phyloP scores from a whole-genome alignment of 2,113 vertebrate species.

The Aleadryas rufinucha region DNA sequence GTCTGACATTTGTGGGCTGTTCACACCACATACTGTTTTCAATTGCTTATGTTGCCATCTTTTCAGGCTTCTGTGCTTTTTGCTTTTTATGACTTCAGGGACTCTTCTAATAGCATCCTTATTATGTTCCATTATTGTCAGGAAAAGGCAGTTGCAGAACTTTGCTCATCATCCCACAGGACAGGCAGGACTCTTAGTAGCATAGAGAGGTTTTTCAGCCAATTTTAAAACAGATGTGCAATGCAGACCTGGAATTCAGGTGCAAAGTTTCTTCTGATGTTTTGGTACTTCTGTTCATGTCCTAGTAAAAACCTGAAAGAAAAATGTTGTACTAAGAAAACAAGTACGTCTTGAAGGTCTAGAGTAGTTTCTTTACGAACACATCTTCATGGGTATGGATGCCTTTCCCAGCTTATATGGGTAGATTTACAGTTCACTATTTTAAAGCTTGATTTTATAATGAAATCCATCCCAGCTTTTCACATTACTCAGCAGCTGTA shows the following conservation, averaged over 20 bases:
- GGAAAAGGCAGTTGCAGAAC: background rate
- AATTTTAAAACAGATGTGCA: background rate
- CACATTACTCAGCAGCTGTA: background rate
- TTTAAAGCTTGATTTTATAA: background rate
- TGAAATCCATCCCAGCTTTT: background rate
- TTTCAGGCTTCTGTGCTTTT: constrained; percentile 37
- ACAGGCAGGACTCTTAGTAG: background rate
- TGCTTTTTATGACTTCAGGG: constrained; percentile 46
- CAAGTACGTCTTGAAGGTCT: background rate
- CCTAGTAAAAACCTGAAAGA: background rate
- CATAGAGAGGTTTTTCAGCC: background rate
- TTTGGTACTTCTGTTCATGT: background rate
- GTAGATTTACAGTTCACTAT: background rate
- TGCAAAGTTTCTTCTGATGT: background rate
- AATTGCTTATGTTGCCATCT: constrained; percentile 14
- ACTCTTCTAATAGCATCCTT: constrained; percentile 32
- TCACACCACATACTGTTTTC: constrained; percentile 50
- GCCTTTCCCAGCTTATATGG: background rate
- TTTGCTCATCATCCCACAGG: background rate
- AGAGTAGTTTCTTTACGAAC: background rate
- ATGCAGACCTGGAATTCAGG: background rate
- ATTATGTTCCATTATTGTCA: constrained; percentile 22
- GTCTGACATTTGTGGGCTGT: constrained; percentile 13
- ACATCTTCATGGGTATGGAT: background rate
- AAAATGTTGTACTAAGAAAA: background rate